phyloP scores from a whole-genome alignment of 64 coral and sea anemone genomes.

The Orbicella faveolata region DNA sequence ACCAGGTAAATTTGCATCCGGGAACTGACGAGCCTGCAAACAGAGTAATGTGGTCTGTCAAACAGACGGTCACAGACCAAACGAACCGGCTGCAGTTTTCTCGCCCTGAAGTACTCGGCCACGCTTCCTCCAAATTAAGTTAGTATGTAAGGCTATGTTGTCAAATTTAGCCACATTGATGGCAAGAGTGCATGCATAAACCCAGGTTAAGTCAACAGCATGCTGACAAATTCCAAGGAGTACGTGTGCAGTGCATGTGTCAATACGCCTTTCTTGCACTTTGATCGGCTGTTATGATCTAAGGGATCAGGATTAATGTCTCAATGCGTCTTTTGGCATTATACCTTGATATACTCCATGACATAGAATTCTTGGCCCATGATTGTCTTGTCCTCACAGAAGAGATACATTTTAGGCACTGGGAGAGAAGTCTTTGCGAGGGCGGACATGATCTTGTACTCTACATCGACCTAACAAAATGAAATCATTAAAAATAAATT shows the following conservation, averaged over 20 bases:
- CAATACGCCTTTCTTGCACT: no score
- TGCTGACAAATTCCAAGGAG: no score
- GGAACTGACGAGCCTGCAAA: conserved; percentile 20
- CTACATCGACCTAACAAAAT: conserved; percentile 21
- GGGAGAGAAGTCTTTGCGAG: conserved; percentile 14
- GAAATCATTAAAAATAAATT: neutral
- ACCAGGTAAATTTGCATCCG: conserved; percentile 31
- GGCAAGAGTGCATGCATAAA: no score
- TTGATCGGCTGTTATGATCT: no score
- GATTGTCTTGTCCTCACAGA: conserved; percentile 28
- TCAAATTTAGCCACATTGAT: no score
- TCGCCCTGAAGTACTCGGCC: neutral
- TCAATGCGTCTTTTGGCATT: neutral
- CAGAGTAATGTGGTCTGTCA: neutral
- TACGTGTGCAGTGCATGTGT: no score
- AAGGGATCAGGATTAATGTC: no score
- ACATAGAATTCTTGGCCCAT: conserved; percentile 36
- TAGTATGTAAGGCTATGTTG: no score
- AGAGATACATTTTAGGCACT: conserved; percentile 23
- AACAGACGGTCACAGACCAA: neutral
- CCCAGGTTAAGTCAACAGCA: no score
- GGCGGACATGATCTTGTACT: conserved; percentile 28
- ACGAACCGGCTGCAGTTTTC: no score
- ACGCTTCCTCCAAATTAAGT: no score
- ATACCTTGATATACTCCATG: conserved; percentile 51